Percentiles rank a stretch among this genome's conserved stretches.
phyloP scores from a whole-genome alignment of 2,888 invertebrate species.

The Drosophila macrothrix region DNA sequence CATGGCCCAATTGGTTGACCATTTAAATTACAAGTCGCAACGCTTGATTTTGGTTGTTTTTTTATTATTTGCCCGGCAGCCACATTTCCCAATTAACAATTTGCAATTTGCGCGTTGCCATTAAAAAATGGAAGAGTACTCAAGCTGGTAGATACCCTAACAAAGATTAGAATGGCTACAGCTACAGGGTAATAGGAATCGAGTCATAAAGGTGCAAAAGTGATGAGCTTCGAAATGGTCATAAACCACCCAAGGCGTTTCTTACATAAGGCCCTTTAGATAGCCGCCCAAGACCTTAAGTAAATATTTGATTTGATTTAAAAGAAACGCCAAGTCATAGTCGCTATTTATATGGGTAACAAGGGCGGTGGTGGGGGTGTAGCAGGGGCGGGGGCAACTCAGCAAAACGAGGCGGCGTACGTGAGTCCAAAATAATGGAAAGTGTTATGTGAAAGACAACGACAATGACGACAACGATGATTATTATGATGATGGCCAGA shows the following conservation, averaged over 20 bases:
- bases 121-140: slow-evolving; percentile 7
- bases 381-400: slow-evolving; percentile 6
- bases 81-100: slow-evolving; percentile 28
- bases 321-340: slow-evolving; percentile 72
- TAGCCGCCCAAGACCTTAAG: slow-evolving; percentile 48
- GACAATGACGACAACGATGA: background rate
- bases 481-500: slow-evolving; percentile 1
- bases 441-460: slow-evolving; percentile 70
- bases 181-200: slow-evolving; percentile 4
- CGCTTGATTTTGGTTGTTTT: slow-evolving; percentile 3
- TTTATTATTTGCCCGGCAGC: background rate
- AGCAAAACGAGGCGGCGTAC: slow-evolving; percentile 39
- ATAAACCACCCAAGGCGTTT: slow-evolving; percentile 72
- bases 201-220: background rate
- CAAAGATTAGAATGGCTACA: background rate
- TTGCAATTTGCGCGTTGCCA: slow-evolving; percentile 32
- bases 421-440: slow-evolving; percentile 70
- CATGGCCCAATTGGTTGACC: slow-evolving; percentile 21
- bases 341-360: slow-evolving; percentile 2
- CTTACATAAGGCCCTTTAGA: slow-evolving; percentile 68
- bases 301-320: slow-evolving; percentile 78
- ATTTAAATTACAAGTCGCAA: slow-evolving; percentile 55
- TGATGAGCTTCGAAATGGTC: slow-evolving; percentile 24
- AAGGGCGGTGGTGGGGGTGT: background rate
- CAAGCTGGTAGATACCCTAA: background rate